Base-by-base conservation (phyloP, 2,888 invertebrate genomes). In the Petrolisthes cinctipes region DNA sequence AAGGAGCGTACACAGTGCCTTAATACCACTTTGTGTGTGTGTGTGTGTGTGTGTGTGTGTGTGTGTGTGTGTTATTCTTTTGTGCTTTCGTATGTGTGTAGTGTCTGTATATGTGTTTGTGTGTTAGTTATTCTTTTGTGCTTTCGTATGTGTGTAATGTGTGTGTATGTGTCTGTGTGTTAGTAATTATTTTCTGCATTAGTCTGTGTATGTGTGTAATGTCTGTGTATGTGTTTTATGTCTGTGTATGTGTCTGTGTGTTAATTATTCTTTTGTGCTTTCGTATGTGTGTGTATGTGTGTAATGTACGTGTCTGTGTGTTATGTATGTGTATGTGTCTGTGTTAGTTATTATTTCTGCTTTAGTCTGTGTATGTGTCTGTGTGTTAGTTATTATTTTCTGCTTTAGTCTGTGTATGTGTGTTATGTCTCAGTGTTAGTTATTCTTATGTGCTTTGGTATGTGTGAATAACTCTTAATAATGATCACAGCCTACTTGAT, bases 121-220 rank as follows among this genome's bases (percentile, higher is more conserved):
- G n/a, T n/a, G 14, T 51, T 66, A 68, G 54, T n/a, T 37, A 23
- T 82, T 17, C 4, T 7, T n/a, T 4, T 82, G 66, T 82, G 51
- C 20, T 23, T 57, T 20, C 51, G 37, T 79, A 51, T 79, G 37
- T 66, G 20, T 66, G n/a, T 82, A 61, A 61, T 68, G 56, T 82
- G 14, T 82, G 56, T 82, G 5, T 82, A n/a, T n/a, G 56, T 82
- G 56, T 82, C 14, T 82, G n/a, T 82, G 20, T 82, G 56, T 61
- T n/a, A n/a, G n/a, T n/a, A n/a, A n/a, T n/a, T n/a, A n/a, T n/a
- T n/a, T n/a, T n/a, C n/a, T n/a, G n/a, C n/a, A n/a, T n/a, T n/a
- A n/a, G n/a, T n/a, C n/a, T n/a, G 56, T 82, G 56, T 82, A 57
- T 82, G n/a, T 82, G 20, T 82, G 56, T 61, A 57, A 20, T n/a